These are phyloP conservation scores for Gymnobelideus leadbeateri DNA, from an alignment of 2,113 vertebrate genomes.

Conservation along the genomic window DNA sequence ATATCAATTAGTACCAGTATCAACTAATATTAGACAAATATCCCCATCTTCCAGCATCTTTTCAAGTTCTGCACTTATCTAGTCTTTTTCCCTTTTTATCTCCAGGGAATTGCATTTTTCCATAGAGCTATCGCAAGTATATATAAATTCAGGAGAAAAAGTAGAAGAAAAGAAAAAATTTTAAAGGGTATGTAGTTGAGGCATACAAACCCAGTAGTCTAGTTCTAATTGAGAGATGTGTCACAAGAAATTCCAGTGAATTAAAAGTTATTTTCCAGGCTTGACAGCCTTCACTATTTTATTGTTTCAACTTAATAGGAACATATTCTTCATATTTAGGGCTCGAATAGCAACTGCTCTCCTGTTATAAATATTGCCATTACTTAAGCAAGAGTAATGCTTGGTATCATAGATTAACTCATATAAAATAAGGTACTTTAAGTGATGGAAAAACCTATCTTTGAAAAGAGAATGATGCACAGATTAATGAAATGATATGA, in stretches of 20 bases:
- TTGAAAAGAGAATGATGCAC: constrained; percentile 62
- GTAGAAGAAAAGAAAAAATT: no score
- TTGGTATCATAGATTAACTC: constrained; percentile 71
- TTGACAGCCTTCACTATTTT: neutral
- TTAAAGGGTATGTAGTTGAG: neutral
- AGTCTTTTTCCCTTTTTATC: neutral
- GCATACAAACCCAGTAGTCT: neutral
- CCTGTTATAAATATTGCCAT: constrained; percentile 63
- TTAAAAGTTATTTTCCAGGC: constrained; percentile 5
- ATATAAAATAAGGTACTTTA: constrained; percentile 59
- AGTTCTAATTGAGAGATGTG: neutral
- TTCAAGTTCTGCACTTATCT: neutral
- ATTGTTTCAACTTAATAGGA: constrained; percentile 43
- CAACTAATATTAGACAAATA: no score
- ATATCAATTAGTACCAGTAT: no score
- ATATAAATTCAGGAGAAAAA: neutral
- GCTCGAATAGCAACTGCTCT: constrained; percentile 26
- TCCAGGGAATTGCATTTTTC: neutral
- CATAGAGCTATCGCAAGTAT: neutral
- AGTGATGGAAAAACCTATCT: constrained; percentile 58
- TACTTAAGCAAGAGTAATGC: constrained; percentile 56
- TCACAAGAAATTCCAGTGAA: neutral
- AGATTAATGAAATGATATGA: constrained; percentile 71
- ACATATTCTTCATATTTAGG: constrained; percentile 46
- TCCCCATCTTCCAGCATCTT: neutral